phyloP scores from a whole-genome alignment of 2,113 vertebrate species.

The Grammomys surdaster region DNA sequence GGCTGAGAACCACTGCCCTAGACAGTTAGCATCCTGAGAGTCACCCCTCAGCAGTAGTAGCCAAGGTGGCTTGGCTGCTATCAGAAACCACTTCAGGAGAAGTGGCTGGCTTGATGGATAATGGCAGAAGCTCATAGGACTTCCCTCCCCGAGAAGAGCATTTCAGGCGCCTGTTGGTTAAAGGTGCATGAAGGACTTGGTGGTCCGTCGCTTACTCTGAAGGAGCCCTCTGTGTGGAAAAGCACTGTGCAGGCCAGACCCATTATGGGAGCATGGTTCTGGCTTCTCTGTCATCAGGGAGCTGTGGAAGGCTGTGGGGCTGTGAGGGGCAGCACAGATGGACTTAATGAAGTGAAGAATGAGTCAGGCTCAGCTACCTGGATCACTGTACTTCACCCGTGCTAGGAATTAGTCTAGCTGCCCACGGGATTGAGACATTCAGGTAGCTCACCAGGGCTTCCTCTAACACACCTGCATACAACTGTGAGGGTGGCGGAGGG shows the following conservation, averaged over 20 bases:
- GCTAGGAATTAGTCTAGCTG: not conserved
- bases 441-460: not conserved
- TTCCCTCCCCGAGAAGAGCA: accelerated
- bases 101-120: not conserved
- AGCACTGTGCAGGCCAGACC: not conserved
- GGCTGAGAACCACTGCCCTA: not conserved
- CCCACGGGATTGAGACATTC: not conserved
- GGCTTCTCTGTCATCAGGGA: not conserved
- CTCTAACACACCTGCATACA: not conserved
- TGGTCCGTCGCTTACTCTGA: not conserved
- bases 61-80: not conserved
- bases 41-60: too few relatives aligned
- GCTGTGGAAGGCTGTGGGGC: not conserved
- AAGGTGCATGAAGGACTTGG: not conserved
- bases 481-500: accelerated
- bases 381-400: not conserved
- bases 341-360: not conserved
- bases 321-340: not conserved
- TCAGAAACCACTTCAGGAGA: not conserved
- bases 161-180: not conserved
- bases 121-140: not conserved
- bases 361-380: not conserved
- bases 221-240: not conserved
- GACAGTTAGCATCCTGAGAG: not conserved
- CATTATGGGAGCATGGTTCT: not conserved